phyloP scores from a whole-genome alignment of 2,888 invertebrate genomes.

The Campaea margaritaria region DNA sequence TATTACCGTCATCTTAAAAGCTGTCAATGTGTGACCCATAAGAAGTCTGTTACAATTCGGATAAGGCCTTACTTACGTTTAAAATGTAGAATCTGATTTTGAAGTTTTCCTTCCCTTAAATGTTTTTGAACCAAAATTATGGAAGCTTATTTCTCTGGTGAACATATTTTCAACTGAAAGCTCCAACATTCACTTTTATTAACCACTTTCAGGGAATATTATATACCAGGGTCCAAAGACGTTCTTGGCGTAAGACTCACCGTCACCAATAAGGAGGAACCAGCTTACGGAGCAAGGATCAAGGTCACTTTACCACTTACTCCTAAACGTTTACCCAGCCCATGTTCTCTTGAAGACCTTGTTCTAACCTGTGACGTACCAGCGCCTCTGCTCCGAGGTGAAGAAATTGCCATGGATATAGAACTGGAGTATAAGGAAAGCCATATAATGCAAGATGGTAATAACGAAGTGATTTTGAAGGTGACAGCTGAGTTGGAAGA shows the following conservation, averaged over 20 bases:
- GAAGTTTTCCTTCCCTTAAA: no score
- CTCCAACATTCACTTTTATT: no score
- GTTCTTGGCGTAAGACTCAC: constrained; percentile 64
- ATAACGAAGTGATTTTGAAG: no score
- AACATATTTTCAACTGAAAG: no score
- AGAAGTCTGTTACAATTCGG: no score
- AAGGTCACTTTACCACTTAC: constrained; percentile 61
- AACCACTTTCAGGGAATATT: constrained; percentile 59
- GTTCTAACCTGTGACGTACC: constrained; percentile 67
- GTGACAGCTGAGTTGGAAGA: constrained; percentile 57
- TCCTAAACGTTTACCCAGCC: constrained; percentile 67
- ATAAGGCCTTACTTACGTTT: no score
- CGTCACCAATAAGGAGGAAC: constrained; percentile 68
- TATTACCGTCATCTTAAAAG: no score
- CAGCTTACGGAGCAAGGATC: constrained; percentile 72
- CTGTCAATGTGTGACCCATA: no score
- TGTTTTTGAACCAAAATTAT: no score
- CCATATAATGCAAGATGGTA: constrained; percentile 50
- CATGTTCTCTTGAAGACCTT: constrained; percentile 60
- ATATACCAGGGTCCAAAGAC: constrained; percentile 66
- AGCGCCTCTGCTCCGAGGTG: constrained; percentile 62
- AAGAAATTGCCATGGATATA: constrained; percentile 62
- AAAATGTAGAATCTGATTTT: no score
- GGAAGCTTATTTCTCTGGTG: no score
- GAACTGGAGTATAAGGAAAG: constrained; percentile 68